phyloP scores from a whole-genome alignment of 2,113 vertebrate genomes.

The Nothocercus nigrocapillus region DNA sequence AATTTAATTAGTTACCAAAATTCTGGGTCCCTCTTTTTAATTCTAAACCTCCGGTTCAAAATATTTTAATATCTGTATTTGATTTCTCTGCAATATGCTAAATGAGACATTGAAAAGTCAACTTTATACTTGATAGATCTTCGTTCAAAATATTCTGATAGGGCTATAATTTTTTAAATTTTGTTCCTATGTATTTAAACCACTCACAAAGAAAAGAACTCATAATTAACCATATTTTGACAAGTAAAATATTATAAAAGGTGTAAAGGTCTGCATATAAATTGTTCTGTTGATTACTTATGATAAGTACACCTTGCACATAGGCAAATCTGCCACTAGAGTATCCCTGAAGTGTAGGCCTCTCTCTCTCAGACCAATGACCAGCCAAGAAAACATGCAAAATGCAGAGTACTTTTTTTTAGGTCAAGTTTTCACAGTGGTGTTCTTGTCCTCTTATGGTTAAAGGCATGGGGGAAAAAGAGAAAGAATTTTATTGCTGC shows the following conservation, averaged over 20 bases:
- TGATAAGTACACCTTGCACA: neutral
- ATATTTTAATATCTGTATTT: conserved; percentile 68
- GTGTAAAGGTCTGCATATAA: neutral
- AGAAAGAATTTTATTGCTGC: neutral
- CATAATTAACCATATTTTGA: conserved; percentile 56
- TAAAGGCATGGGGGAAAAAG: neutral
- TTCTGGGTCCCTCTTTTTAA: conserved; percentile 43
- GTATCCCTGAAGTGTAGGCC: neutral
- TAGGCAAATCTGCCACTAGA: neutral
- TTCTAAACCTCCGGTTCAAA: conserved; percentile 53
- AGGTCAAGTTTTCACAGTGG: neutral
- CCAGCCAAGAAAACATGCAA: neutral
- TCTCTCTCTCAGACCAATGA: neutral
- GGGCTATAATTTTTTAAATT: conserved; percentile 74
- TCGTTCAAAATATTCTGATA: conserved; percentile 49
- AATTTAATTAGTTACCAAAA: conserved; percentile 65
- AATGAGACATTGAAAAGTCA: conserved; percentile 64
- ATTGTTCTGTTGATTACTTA: neutral
- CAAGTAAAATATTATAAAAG: conserved; percentile 31
- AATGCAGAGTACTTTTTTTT: neutral
- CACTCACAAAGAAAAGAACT: neutral
- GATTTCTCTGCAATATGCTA: conserved; percentile 34
- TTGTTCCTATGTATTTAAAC: conserved; percentile 56
- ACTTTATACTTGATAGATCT: conserved; percentile 15
- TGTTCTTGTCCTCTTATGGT: neutral